phyloP scores from a whole-genome alignment of 2,797 vertebrate genomes.

The Coendou prehensilis region DNA sequence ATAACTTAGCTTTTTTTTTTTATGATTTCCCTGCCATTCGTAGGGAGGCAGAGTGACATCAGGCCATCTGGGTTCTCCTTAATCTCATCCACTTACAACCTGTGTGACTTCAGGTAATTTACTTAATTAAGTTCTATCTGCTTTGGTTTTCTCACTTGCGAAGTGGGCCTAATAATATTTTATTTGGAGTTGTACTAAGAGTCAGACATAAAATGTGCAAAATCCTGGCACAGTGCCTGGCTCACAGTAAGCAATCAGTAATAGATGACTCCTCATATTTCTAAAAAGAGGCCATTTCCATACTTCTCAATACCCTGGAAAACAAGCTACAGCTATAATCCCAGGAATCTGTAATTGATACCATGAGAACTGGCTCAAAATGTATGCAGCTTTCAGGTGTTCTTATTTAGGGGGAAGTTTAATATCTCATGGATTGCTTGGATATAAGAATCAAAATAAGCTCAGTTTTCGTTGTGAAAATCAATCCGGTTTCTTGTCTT shows the following conservation, averaged over 20 bases:
- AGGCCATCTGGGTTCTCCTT: neutral
- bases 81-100: neutral
- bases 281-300: neutral
- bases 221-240: neutral
- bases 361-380: neutral
- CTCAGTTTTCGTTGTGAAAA: constrained; percentile 63
- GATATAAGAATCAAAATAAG: constrained; percentile 53
- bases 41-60: neutral
- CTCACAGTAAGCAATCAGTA: neutral
- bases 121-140: constrained; percentile 11
- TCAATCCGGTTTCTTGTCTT: neutral
- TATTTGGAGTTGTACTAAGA: neutral
- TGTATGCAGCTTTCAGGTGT: neutral
- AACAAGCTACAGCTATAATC: neutral
- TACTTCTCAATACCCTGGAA: neutral
- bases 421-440: constrained; percentile 48
- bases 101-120: neutral
- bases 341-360: neutral
- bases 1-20: neutral
- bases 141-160: neutral
- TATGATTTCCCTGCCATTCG: neutral
- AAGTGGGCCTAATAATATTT: neutral
- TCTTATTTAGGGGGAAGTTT: neutral
- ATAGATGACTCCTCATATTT: neutral
- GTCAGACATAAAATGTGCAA: neutral